These are phyloP conservation scores for Anodontia alba DNA, from an alignment of 2,888 invertebrate genomes.

Conservation along the genomic window DNA sequence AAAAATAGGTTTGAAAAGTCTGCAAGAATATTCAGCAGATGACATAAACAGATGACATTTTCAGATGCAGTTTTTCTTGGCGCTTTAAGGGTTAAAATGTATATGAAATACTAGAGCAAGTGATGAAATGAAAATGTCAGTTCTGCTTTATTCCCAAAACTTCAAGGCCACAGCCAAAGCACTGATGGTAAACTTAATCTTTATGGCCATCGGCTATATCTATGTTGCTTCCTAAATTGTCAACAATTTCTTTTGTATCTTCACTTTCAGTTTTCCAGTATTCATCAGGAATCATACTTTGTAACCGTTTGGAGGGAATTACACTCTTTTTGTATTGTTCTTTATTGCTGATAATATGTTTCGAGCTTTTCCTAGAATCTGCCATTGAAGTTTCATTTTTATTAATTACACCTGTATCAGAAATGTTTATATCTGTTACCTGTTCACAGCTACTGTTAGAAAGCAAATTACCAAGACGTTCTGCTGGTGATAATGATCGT, in stretches of 20 bases:
- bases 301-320: conserved; percentile 13
- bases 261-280: conserved; percentile 19
- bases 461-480: neutral
- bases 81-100: no score
- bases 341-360: neutral
- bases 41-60: no score
- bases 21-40: no score
- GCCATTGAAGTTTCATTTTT: neutral
- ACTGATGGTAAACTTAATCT: neutral
- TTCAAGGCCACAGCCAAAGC: no score
- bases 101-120: no score
- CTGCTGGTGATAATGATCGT: neutral
- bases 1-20: no score
- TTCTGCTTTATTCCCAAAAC: no score
- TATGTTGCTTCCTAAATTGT: neutral
- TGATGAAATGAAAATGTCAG: no score
- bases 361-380: neutral
- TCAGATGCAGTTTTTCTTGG: no score
- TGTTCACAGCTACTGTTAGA: neutral
- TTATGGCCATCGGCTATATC: neutral
- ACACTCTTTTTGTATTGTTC: neutral
- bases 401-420: neutral
- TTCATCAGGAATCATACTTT: conserved; percentile 11
- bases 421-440: neutral
- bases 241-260: conserved; percentile 10